Percentiles rank a stretch among this genome's conserved stretches.
Evolutionary conservation across 2,888 invertebrate species (phyloP).

Genomic region (Acleris literana): DNA sequence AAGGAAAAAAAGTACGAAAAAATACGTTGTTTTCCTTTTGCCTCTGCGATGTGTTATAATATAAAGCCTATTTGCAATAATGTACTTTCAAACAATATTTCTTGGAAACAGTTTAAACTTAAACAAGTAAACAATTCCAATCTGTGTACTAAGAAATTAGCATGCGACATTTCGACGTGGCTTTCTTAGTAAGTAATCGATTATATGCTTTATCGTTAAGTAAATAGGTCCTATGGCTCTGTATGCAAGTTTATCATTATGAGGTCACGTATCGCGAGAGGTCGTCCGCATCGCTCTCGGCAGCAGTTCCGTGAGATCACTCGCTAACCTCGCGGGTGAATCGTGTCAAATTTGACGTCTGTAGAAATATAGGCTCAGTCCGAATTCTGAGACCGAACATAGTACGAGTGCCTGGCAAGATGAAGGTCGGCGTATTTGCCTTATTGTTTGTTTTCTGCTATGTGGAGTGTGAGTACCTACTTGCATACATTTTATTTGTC

Average conservation of each 20-base stretch:
- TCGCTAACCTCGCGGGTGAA: slow-evolving; percentile 28
- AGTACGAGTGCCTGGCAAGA: slow-evolving; percentile 44
- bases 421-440: slow-evolving; percentile 61
- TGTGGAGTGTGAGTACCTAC: slow-evolving; percentile 65
- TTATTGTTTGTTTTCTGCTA: slow-evolving; percentile 62
- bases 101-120: slow-evolving; percentile 12
- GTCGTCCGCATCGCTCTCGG: slow-evolving; percentile 46
- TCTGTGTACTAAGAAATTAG: slow-evolving; percentile 15
- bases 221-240: background rate
- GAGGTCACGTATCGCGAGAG: slow-evolving; percentile 63
- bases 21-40: no score
- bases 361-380: slow-evolving; percentile 26
- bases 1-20: no score
- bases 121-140: slow-evolving; percentile 22
- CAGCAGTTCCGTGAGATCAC: slow-evolving; percentile 29
- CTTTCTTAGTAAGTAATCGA: background rate
- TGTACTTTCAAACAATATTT: background rate
- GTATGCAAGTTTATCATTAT: slow-evolving; percentile 35
- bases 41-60: no score
- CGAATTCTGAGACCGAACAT: slow-evolving; percentile 14
- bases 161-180: slow-evolving; percentile 7
- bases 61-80: no score
- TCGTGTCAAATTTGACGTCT: slow-evolving; percentile 28
- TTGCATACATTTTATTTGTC: slow-evolving; percentile 15
- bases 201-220: slow-evolving; percentile 14